Percentiles rank a stretch among this genome's conserved stretches.
phyloP scores from a whole-genome alignment of 2,888 invertebrate genomes.

The Cetonia aurata region DNA sequence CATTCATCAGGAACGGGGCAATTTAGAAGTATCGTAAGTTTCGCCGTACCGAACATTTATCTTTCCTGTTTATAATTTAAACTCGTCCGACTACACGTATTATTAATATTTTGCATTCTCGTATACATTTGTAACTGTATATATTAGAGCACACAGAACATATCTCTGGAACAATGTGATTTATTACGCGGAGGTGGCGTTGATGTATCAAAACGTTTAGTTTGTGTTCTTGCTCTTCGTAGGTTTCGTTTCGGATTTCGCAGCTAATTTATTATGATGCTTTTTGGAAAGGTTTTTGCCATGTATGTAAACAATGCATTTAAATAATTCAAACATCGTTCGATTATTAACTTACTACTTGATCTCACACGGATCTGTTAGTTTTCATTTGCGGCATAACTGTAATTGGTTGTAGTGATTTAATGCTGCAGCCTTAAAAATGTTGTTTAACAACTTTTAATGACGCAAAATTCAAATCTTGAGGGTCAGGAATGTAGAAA shows the following conservation, averaged over 20 bases:
- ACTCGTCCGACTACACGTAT: constrained; percentile 31
- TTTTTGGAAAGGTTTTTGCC: not conserved
- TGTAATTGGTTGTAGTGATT: too few species aligned
- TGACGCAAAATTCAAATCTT: too few species aligned
- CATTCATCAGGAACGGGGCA: constrained; percentile 7
- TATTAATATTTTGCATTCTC: constrained; percentile 40
- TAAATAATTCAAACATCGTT: not conserved
- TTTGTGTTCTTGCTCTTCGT: constrained; percentile 3
- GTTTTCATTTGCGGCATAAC: too few species aligned
- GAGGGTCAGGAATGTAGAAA: too few species aligned
- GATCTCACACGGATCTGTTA: too few species aligned
- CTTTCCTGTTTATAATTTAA: constrained; percentile 42
- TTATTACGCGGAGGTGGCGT: constrained; percentile 29
- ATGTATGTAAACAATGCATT: too few species aligned
- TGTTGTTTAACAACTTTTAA: too few species aligned
- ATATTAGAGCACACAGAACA: constrained; percentile 22
- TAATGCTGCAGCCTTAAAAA: too few species aligned
- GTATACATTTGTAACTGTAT: constrained; percentile 41
- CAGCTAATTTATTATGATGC: not conserved
- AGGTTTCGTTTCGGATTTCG: not conserved
- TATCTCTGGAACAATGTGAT: constrained; percentile 30
- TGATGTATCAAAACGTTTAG: constrained; percentile 19
- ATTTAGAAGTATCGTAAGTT: constrained; percentile 15
- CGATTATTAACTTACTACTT: too few species aligned
- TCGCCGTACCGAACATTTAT: constrained; percentile 26